Conservation (phyloP, 2,888 invertebrate species). For the Halocaridina rubra region DNA sequence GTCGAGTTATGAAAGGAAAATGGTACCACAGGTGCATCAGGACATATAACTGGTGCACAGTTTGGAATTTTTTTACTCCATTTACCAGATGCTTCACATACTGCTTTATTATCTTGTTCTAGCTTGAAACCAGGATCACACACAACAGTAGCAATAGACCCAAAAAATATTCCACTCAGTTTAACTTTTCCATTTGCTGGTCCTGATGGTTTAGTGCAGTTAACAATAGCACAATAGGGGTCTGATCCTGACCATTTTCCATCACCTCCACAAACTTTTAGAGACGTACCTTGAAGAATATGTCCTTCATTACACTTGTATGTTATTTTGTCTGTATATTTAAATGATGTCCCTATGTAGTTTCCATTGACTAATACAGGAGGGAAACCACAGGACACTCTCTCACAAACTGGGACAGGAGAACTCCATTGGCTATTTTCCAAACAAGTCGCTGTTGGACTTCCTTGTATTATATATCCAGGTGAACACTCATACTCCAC, state of each 20-base stretch:
- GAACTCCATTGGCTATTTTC: slow-evolving; percentile 65
- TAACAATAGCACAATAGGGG: slow-evolving; percentile 61
- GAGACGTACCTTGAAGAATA: slow-evolving; percentile 66
- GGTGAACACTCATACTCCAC: slow-evolving; percentile 60
- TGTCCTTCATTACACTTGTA: slow-evolving; percentile 65
- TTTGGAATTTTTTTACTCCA: slow-evolving; percentile 67
- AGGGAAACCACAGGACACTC: slow-evolving; percentile 53
- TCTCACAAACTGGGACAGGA: slow-evolving; percentile 49
- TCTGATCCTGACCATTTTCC: slow-evolving; percentile 66
- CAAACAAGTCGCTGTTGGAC: slow-evolving; percentile 55
- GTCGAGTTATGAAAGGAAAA: slow-evolving; percentile 56
- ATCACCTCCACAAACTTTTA: slow-evolving; percentile 66
- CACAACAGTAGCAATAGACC: slow-evolving; percentile 49
- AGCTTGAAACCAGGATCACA: slow-evolving; percentile 58
- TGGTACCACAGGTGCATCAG: slow-evolving; percentile 36
- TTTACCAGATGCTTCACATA: slow-evolving; percentile 66
- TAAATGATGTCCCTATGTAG: slow-evolving; percentile 38
- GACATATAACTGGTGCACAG: slow-evolving; percentile 66
- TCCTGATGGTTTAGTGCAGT: slow-evolving; percentile 61
- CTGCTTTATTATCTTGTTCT: slow-evolving; percentile 44
- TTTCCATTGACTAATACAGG: slow-evolving; percentile 31
- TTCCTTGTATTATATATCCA: slow-evolving; percentile 61
- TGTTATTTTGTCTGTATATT: slow-evolving; percentile 60
- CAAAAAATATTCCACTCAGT: slow-evolving; percentile 42
- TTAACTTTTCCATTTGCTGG: slow-evolving; percentile 61